Conservation (phyloP, 2,888 invertebrate genomes). For the Adela reaumurella region DNA sequence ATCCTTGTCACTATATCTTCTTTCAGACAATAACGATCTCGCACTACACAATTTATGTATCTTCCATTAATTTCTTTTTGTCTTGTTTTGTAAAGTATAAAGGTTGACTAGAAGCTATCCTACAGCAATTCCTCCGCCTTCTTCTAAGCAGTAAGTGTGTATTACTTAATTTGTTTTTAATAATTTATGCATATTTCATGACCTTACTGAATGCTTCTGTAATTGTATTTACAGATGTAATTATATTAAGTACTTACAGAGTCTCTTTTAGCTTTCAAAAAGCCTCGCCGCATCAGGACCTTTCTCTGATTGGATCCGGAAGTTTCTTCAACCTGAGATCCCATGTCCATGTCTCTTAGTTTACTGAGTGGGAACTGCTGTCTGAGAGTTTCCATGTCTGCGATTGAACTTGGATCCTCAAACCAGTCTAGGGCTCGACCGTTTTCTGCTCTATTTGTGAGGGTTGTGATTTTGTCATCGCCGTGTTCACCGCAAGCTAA, state of each 20-base stretch:
- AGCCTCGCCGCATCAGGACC: conserved; percentile 68
- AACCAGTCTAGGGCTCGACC: conserved; percentile 69
- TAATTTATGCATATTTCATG: too few species aligned
- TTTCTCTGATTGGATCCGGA: conserved; percentile 66
- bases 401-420: conserved; percentile 51
- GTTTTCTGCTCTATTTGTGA: conserved; percentile 67
- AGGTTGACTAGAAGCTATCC: too few species aligned
- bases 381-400: conserved; percentile 56
- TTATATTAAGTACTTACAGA: conserved; percentile 50
- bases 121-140: too few species aligned
- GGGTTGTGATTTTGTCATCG: conserved; percentile 65
- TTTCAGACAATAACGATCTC: too few species aligned
- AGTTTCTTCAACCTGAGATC: conserved; percentile 62
- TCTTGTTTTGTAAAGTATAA: too few species aligned
- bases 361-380: conserved; percentile 51
- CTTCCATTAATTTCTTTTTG: too few species aligned
- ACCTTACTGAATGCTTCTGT: too few species aligned
- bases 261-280: conserved; percentile 71
- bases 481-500: conserved; percentile 90
- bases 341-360: conserved; percentile 33
- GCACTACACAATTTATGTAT: too few species aligned
- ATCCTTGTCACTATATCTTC: too few species aligned
- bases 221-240: too few species aligned
- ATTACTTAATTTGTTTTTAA: too few species aligned
- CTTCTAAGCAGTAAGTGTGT: too few species aligned